Percentiles rank a stretch among this genome's conserved stretches.
Evolutionary conservation across 2,797 vertebrate species (phyloP).

Genomic region (Cryptoblepharus egeriae): DNA sequence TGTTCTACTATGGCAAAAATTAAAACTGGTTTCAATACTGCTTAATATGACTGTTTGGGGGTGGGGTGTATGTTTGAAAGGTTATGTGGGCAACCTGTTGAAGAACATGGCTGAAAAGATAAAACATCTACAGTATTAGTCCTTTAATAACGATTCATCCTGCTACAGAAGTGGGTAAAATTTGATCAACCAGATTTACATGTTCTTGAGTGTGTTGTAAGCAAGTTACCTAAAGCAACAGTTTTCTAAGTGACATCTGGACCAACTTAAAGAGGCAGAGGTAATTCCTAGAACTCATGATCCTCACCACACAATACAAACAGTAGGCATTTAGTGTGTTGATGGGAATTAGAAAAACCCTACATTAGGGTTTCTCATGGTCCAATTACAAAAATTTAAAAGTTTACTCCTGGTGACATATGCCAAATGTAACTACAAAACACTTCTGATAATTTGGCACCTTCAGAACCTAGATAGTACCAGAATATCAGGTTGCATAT

Average conservation of each 20-base stretch:
- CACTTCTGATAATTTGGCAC: too few relatives aligned
- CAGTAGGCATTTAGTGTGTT: background rate
- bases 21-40: background rate
- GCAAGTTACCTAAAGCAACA: background rate
- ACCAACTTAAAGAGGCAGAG: background rate
- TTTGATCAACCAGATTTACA: constrained; percentile 10
- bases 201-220: background rate
- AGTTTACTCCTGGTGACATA: background rate
- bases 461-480: too few relatives aligned
- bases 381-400: too few relatives aligned
- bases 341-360: background rate
- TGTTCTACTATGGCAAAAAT: background rate
- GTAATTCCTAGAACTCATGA: background rate
- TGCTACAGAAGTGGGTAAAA: background rate
- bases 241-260: background rate
- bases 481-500: too few relatives aligned
- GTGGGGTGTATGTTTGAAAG: background rate
- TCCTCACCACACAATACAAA: background rate
- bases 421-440: background rate
- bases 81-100: background rate
- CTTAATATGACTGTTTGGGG: constrained; percentile 5
- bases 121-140: background rate
- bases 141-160: constrained; percentile 1
- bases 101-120: background rate
- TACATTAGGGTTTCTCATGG: background rate